A percentile compares a stretch with the other conserved stretches of the same genome.
phyloP scores from a whole-genome alignment of 2,113 vertebrate species.

The Myotis brandtii region DNA sequence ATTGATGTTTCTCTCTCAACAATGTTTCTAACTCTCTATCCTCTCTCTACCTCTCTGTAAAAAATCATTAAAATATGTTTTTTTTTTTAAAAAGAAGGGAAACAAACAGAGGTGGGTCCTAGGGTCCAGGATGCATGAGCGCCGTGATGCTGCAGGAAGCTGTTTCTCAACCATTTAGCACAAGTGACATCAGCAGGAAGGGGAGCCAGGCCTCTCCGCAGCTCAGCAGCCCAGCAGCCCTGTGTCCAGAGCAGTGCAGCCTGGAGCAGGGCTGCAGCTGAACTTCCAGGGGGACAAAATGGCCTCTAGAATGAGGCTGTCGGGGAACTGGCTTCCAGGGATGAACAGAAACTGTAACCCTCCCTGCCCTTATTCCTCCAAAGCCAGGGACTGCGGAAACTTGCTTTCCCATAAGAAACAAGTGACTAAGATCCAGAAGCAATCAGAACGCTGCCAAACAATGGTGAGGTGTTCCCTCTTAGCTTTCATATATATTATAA shows the following conservation, averaged over 20 bases:
- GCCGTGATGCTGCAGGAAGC: neutral
- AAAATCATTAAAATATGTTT: too few relatives aligned
- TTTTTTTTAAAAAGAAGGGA: too few relatives aligned
- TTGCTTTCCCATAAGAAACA: neutral
- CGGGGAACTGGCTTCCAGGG: neutral
- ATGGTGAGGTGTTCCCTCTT: neutral
- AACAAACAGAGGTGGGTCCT: neutral
- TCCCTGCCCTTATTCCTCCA: neutral
- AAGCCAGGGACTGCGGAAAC: slow-evolving; percentile 31
- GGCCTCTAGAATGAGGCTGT: neutral
- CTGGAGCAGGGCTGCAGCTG: neutral
- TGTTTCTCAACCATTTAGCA: neutral
- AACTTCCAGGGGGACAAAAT: neutral
- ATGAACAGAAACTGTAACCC: neutral
- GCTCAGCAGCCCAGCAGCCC: too few relatives aligned
- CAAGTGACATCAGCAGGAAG: too few relatives aligned
- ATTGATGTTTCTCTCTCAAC: too few relatives aligned
- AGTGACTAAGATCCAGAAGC: neutral
- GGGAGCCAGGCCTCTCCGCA: too few relatives aligned
- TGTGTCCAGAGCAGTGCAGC: neutral
- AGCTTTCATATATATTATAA: slow-evolving; percentile 60
- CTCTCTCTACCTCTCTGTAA: too few relatives aligned
- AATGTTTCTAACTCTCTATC: too few relatives aligned
- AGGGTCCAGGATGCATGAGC: neutral
- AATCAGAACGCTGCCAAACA: slow-evolving; percentile 38